These are phyloP conservation scores for Morelia viridis DNA, from an alignment of 2,797 vertebrate genomes.

Conservation along the genomic window DNA sequence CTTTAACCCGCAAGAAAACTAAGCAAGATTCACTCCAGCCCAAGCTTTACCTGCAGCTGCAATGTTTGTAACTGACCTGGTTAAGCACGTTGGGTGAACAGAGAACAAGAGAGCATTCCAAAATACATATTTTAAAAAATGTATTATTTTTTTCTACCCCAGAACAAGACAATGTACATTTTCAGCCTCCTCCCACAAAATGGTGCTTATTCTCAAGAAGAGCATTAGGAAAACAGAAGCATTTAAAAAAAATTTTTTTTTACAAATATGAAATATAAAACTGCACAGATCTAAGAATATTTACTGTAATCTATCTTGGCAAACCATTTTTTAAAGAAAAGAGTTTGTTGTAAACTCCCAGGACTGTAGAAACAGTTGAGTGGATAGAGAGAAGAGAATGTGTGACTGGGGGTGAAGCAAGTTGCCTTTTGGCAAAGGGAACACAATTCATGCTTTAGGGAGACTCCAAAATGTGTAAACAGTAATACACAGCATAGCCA, in stretches of 20 bases:
- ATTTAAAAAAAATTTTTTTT: background rate
- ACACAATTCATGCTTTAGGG: background rate
- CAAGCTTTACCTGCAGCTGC: background rate
- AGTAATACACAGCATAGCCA: background rate
- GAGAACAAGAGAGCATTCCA: background rate
- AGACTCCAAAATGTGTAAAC: background rate
- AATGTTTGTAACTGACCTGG: background rate
- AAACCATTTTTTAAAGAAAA: no score
- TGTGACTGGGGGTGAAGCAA: background rate
- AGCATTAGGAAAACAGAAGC: background rate
- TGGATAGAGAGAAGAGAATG: no score
- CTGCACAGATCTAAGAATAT: background rate
- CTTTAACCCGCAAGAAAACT: background rate
- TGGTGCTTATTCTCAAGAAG: background rate
- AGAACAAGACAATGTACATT: background rate
- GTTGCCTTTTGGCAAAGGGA: background rate
- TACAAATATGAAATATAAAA: background rate
- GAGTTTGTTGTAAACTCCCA: no score
- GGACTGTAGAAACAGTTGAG: no score
- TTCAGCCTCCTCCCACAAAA: background rate
- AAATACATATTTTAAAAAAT: background rate
- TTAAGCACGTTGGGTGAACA: background rate
- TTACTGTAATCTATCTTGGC: background rate
- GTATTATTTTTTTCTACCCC: background rate
- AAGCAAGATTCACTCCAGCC: background rate